Evolutionary conservation across 2,797 vertebrate species (phyloP).

Genomic region (Acrocephalus scirpaceus): DNA sequence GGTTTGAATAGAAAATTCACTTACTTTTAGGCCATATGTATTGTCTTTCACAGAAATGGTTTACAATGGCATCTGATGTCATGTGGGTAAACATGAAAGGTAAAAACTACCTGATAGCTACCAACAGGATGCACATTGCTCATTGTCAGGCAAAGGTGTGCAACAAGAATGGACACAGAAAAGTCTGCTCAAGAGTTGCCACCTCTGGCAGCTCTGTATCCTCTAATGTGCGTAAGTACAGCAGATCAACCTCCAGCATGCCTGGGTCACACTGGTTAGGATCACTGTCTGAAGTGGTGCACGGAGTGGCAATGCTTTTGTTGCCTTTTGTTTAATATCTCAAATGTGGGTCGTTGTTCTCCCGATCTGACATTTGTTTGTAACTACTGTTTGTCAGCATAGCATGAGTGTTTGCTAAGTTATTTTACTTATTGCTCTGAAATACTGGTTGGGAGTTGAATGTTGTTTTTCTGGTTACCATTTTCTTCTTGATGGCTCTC

Average conservation of each 20-base stretch:
- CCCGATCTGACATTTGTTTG: neutral
- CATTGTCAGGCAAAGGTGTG: neutral
- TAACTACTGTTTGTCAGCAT: neutral
- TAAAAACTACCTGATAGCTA: neutral
- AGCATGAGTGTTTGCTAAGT: neutral
- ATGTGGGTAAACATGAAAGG: neutral
- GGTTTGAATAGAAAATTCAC: neutral
- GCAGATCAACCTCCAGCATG: neutral
- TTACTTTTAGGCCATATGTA: neutral
- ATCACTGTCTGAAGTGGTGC: fast-evolving
- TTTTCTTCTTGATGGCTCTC: neutral
- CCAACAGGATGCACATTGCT: neutral
- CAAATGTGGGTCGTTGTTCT: fast-evolving
- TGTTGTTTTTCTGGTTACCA: neutral
- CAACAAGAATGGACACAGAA: neutral
- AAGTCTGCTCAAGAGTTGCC: neutral
- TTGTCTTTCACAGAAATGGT: neutral
- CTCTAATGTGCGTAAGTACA: neutral
- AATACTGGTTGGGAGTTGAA: neutral
- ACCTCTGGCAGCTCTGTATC: fast-evolving
- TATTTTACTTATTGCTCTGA: neutral
- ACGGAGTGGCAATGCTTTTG: fast-evolving
- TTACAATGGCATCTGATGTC: fast-evolving
- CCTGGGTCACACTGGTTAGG: fast-evolving
- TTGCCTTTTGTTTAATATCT: neutral